Conservation (phyloP, 1,140 invertebrate genomes). For the Tribolium madens region DNA sequence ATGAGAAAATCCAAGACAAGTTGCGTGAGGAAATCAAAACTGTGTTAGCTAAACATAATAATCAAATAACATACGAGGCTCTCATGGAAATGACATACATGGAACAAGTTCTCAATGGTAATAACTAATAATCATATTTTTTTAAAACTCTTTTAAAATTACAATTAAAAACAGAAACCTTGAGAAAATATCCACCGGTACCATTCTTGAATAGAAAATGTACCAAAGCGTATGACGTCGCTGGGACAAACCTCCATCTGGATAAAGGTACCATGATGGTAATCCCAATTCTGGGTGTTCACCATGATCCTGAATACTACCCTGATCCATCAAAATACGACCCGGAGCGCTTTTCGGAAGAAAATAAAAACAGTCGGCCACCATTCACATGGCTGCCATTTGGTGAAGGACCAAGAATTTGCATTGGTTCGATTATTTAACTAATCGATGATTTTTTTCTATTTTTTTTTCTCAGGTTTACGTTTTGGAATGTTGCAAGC, state of each 20-base stretch:
- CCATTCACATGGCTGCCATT: constrained; percentile 15
- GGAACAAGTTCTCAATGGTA: constrained; percentile 64
- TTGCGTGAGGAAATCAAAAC: constrained; percentile 66
- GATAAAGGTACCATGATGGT: constrained; percentile 63
- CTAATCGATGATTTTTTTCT: neutral
- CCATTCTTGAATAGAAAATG: constrained; percentile 68
- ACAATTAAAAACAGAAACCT: constrained; percentile 68
- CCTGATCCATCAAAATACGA: constrained; percentile 46
- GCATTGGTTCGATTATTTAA: constrained; percentile 5
- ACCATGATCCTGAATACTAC: constrained; percentile 69
- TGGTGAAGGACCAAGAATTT: constrained; percentile 69
- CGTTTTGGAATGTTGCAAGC: constrained; percentile 36
- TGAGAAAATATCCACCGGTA: constrained; percentile 70
- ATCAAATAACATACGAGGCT: constrained; percentile 70
- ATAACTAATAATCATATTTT: constrained; percentile 37
- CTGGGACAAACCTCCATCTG: constrained; percentile 41
- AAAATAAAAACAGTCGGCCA: constrained; percentile 56
- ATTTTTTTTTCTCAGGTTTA: constrained; percentile 16
- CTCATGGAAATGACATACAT: constrained; percentile 69
- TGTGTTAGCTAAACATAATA: constrained; percentile 66
- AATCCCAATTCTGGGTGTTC: constrained; percentile 69
- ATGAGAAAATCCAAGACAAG: constrained; percentile 67
- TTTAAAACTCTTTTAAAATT: neutral
- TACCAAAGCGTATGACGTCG: constrained; percentile 65
- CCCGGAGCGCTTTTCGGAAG: constrained; percentile 49